These are phyloP conservation scores for Protonemura montana DNA, from an alignment of 2,888 invertebrate species.

Conservation along the genomic window DNA sequence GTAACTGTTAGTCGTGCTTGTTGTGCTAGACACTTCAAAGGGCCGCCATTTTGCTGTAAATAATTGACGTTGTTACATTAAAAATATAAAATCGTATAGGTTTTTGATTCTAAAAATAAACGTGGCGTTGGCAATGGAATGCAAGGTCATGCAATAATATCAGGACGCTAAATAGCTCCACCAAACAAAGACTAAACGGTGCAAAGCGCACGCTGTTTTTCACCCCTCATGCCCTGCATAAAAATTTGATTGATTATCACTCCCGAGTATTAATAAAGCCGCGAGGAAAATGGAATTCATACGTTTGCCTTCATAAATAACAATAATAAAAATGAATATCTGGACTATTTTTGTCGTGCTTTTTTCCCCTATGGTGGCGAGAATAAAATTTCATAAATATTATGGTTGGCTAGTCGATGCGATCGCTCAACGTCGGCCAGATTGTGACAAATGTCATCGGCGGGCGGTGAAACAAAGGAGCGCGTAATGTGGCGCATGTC, in stretches of 20 bases:
- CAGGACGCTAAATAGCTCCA: not conserved
- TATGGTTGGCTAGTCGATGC: not conserved
- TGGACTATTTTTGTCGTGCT: not conserved
- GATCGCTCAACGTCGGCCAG: not conserved
- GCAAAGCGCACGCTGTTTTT: not conserved
- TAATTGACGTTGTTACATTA: not conserved
- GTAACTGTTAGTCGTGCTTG: not conserved
- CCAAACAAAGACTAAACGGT: not conserved
- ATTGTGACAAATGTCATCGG: slow-evolving; percentile 12
- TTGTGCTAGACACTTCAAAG: not conserved
- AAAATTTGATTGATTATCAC: not conserved
- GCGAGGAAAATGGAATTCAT: not conserved
- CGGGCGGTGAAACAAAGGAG: slow-evolving; percentile 7
- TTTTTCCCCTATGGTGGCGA: not conserved
- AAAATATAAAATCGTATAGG: too few species aligned
- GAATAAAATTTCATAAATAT: not conserved
- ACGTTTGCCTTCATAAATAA: not conserved
- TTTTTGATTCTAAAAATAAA: too few species aligned
- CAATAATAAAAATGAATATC: not conserved
- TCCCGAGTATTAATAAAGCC: not conserved
- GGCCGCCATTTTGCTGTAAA: not conserved
- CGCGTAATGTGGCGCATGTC: not conserved
- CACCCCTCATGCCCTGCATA: not conserved
- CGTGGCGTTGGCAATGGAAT: too few species aligned
- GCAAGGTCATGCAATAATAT: not conserved